These are phyloP conservation scores for Andrena trimmerana DNA, from an alignment of 2,888 invertebrate genomes.

Conservation along the genomic window DNA sequence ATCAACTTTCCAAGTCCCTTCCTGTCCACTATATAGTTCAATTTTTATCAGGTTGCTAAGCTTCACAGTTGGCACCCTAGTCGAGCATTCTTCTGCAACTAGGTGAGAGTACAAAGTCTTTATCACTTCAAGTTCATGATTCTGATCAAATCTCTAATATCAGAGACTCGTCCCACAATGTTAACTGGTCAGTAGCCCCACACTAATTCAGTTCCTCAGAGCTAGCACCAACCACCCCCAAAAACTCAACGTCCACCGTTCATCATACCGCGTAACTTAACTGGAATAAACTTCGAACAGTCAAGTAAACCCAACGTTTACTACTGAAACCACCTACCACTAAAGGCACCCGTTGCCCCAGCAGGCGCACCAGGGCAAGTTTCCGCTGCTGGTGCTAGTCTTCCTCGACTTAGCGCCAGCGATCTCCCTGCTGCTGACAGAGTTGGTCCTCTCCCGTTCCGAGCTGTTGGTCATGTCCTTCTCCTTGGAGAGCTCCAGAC, in stretches of 20 bases:
- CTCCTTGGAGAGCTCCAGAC: conserved; percentile 71
- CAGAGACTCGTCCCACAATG: background rate
- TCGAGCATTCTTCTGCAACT: too few relatives aligned
- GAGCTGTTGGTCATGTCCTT: conserved; percentile 83
- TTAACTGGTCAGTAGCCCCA: too few relatives aligned
- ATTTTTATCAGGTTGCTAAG: too few relatives aligned
- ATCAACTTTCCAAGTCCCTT: background rate
- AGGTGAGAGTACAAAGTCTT: too few relatives aligned
- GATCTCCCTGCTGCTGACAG: conserved; percentile 87
- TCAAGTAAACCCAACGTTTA: background rate
- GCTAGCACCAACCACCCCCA: background rate
- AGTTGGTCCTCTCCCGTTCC: conserved; percentile 89
- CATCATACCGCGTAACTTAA: too few relatives aligned
- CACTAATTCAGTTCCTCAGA: background rate
- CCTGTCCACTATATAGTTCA: too few relatives aligned
- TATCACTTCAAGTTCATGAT: too few relatives aligned
- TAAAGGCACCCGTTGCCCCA: conserved; percentile 93
- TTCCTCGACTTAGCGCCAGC: conserved; percentile 87
- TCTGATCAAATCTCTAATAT: background rate
- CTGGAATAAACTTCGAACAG: background rate
- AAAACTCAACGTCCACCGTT: too few relatives aligned
- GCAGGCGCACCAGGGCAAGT: conserved; percentile 94
- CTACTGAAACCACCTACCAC: conserved; percentile 18
- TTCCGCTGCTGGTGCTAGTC: conserved; percentile 89
- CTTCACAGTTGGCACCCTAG: too few relatives aligned